Conservation (phyloP, 2,888 invertebrate species). For the Pseudolycoriella hygida region DNA sequence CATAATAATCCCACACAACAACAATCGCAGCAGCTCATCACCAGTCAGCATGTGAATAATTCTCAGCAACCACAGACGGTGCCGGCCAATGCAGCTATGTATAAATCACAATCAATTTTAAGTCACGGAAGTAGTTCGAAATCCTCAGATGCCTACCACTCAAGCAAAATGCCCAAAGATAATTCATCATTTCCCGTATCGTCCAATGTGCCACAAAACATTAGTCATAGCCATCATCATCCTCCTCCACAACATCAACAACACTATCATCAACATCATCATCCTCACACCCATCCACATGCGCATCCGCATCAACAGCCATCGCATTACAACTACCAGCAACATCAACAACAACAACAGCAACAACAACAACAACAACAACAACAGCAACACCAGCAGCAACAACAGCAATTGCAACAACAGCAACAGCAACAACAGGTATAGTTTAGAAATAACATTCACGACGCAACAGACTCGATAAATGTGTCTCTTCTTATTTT, state of each 20-base stretch:
- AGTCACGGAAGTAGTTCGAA: slow-evolving; percentile 1
- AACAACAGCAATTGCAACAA: slow-evolving; percentile 5
- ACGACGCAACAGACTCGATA: slow-evolving; percentile 14
- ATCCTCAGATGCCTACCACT: slow-evolving; percentile 3
- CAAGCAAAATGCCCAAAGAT: slow-evolving; percentile 3
- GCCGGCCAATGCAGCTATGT: background rate
- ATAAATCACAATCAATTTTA: slow-evolving; percentile 2
- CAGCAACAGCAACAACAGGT: slow-evolving; percentile 8
- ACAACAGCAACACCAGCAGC: slow-evolving; percentile 11
- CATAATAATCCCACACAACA: background rate
- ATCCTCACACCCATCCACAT: slow-evolving; percentile 10
- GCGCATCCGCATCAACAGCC: slow-evolving; percentile 8
- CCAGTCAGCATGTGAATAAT: background rate
- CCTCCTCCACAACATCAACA: background rate
- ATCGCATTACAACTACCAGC: slow-evolving; percentile 13
- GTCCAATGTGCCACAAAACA: slow-evolving; percentile 1
- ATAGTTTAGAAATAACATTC: slow-evolving; percentile 12
- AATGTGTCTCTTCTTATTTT: slow-evolving; percentile 3
- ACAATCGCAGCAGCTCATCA: background rate
- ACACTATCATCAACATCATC: slow-evolving; percentile 17
- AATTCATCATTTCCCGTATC: background rate
- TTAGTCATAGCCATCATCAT: slow-evolving; percentile 1
- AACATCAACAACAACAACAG: slow-evolving; percentile 13
- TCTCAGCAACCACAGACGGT: background rate
- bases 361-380: slow-evolving; percentile 14